Evolutionary conservation across 2,888 invertebrate genomes (phyloP).

Genomic region (Apodemia hepburni): DNA sequence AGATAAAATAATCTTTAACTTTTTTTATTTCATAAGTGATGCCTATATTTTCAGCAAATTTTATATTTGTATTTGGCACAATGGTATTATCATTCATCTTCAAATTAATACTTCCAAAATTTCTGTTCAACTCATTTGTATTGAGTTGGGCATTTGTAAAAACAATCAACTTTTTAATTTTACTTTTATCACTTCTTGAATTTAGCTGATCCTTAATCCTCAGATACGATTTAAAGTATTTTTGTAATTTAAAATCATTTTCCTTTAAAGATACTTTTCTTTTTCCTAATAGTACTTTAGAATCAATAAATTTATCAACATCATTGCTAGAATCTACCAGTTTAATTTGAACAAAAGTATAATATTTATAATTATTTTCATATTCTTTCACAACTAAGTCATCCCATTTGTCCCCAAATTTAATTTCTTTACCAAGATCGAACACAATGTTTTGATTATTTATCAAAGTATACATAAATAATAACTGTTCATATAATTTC

Average conservation of each 20-base stretch:
- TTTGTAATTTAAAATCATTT: background rate
- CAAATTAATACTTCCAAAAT: background rate
- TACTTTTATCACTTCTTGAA: background rate
- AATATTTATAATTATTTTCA: background rate
- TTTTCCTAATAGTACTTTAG: background rate
- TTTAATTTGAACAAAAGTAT: conserved; percentile 6
- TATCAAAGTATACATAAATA: conserved; percentile 11
- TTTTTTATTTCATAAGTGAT: background rate
- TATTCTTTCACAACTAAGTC: conserved; percentile 2
- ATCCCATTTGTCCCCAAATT: conserved; percentile 13
- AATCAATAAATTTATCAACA: background rate
- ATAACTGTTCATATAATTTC: conserved; percentile 5
- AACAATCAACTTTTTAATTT: background rate
- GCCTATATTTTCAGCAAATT: background rate
- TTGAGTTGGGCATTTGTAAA: background rate
- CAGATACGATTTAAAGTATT: background rate
- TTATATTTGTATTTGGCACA: background rate
- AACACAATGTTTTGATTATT: background rate
- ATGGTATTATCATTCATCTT: background rate
- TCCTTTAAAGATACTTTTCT: conserved; percentile 2
- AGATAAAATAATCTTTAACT: background rate
- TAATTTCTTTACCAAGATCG: conserved; percentile 9
- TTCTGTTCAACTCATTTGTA: background rate
- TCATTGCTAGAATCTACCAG: background rate
- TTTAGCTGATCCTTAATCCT: conserved; percentile 2